A percentile compares a stretch with the other conserved stretches of the same genome.
Evolutionary conservation across 2,113 vertebrate species (phyloP).

Genomic region (Gila orcuttii): DNA sequence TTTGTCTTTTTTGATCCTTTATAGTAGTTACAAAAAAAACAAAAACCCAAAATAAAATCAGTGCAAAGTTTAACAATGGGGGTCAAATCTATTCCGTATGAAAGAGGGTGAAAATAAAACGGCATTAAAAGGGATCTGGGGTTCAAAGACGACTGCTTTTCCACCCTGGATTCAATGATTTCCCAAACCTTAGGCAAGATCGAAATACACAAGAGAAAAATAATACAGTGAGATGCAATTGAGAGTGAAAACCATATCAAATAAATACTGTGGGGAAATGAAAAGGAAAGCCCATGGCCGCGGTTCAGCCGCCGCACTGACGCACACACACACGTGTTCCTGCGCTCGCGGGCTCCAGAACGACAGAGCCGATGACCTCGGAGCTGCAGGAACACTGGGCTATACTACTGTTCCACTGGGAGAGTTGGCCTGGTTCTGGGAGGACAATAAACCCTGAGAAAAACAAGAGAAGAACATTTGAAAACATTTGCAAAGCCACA

Average conservation of each 20-base stretch:
- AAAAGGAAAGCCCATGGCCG: slow-evolving; percentile 59
- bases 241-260: slow-evolving; percentile 5
- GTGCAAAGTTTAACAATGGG: slow-evolving; percentile 81
- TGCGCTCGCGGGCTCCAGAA: slow-evolving; percentile 60
- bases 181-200: slow-evolving; percentile 9
- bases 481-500: neutral
- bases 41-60: slow-evolving; percentile 80
- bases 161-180: slow-evolving; percentile 6
- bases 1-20: slow-evolving; percentile 68
- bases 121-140: slow-evolving; percentile 46
- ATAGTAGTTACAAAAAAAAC: slow-evolving; percentile 71
- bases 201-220: slow-evolving; percentile 53
- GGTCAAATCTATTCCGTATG: slow-evolving; percentile 74
- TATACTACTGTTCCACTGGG: slow-evolving; percentile 96
- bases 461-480: neutral
- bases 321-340: slow-evolving; percentile 30
- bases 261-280: slow-evolving; percentile 46
- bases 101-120: slow-evolving; percentile 68
- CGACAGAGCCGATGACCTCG: slow-evolving; percentile 67
- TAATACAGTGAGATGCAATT: neutral
- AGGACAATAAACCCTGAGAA: slow-evolving; percentile 89
- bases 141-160: slow-evolving; percentile 66
- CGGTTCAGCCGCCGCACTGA: slow-evolving; percentile 33
- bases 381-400: slow-evolving; percentile 85
- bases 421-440: slow-evolving; percentile 94